Evolutionary conservation across 37 sponge, comb jelly and placozoan genomes (phyloP).

Genomic region (Oscarella lobularis): DNA sequence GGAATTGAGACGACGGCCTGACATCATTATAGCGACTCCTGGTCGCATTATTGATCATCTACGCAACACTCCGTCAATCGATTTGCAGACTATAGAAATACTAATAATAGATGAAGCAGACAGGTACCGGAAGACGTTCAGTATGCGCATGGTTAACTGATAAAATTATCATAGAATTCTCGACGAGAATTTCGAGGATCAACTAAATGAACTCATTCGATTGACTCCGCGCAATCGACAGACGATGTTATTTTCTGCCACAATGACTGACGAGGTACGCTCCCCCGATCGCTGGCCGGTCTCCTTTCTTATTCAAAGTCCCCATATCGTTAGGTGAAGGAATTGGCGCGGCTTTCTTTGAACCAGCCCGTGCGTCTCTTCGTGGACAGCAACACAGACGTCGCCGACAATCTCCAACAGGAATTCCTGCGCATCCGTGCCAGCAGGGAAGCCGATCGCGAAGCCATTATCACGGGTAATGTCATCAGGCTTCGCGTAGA

Average conservation of each 20-base stretch:
- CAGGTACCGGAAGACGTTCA: conserved; percentile 24
- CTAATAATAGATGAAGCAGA: conserved; percentile 96
- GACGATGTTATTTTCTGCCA: conserved; percentile 98
- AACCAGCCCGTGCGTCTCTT: conserved; percentile 86
- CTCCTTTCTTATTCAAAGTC: no score
- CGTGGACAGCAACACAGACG: conserved; percentile 90
- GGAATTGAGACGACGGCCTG: conserved; percentile 67
- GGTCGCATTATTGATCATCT: conserved; percentile 93
- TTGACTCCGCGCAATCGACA: conserved; percentile 73
- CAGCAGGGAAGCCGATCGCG: conserved; percentile 59
- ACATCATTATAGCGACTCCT: conserved; percentile 91
- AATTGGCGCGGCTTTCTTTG: conserved; percentile 75
- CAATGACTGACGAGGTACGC: conserved; percentile 96
- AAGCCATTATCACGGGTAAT: conserved; percentile 64
- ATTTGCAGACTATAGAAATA: conserved; percentile 78
- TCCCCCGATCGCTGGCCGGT: background rate
- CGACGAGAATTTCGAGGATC: conserved; percentile 92
- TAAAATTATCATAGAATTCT: conserved; percentile 51
- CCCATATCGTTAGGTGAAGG: conserved; percentile 93
- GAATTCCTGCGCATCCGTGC: conserved; percentile 84
- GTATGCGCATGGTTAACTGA: background rate
- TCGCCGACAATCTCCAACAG: conserved; percentile 80
- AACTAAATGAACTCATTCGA: conserved; percentile 86
- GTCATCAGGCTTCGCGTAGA: no score
- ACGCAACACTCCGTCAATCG: conserved; percentile 93